A percentile compares a stretch with the other conserved stretches of the same genome.
Conservation (phyloP, 2,797 vertebrate genomes). For the Myotis findleyi region DNA sequence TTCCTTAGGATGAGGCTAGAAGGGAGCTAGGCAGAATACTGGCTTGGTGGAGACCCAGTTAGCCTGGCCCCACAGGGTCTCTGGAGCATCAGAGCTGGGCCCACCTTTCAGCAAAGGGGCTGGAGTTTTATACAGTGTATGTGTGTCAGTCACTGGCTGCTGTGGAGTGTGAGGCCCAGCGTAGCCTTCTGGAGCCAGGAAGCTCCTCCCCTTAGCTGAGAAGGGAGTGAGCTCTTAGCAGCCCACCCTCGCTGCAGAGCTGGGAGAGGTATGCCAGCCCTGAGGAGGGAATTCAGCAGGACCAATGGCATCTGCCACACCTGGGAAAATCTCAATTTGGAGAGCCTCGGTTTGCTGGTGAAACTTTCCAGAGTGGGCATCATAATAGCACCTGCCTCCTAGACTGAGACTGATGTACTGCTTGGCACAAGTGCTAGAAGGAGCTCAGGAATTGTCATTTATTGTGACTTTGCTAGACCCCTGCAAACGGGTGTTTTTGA, state of each 20-base stretch:
- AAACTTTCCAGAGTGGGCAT: background rate
- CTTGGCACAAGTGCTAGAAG: background rate
- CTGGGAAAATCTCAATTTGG: background rate
- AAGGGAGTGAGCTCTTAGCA: background rate
- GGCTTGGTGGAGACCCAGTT: background rate
- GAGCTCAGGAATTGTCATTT: background rate
- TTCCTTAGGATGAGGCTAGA: background rate
- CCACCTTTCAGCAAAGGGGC: background rate
- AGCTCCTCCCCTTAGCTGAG: background rate
- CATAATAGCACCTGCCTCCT: background rate
- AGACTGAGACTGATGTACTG: background rate
- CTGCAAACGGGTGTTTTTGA: background rate
- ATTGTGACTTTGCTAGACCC: background rate
- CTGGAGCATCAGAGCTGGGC: background rate
- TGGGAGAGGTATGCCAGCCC: background rate
- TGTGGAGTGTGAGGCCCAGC: rapidly evolving
- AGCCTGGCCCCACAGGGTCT: background rate
- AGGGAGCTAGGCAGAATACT: background rate
- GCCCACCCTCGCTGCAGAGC: background rate
- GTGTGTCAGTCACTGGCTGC: background rate
- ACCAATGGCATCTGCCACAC: background rate
- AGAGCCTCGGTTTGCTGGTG: background rate
- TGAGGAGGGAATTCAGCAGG: rapidly evolving
- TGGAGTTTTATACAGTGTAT: background rate
- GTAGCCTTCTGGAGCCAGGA: background rate